Evolutionary conservation across 2,797 vertebrate genomes (phyloP), one percentile per base, ranked within the genome.

Genomic region (Scolopax bukidnonensis): DNA sequence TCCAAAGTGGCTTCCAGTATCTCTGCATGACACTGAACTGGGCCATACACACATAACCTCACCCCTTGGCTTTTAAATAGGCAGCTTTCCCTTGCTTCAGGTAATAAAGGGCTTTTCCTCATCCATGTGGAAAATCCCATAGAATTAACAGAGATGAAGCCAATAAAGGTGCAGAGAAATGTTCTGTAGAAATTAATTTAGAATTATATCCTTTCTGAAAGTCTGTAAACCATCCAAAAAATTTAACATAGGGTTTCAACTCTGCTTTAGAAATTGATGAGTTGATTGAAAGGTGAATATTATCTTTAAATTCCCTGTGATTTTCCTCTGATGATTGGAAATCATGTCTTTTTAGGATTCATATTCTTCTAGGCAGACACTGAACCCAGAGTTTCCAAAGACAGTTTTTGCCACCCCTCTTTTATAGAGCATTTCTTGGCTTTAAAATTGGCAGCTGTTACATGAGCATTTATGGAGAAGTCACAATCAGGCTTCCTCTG

Each of bases 391-490:
- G 41, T 83, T 93, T 95, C 81, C 54, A 3, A 71, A 74, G 41
- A 56, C 21, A 68, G 12, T 14, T 92, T 89, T 92, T 91, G 83
- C 76, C 61, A 84, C 8, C 16, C 21, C 7, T 75, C 16, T 73
- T 78, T 78, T 50, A 81, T 8, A 47, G 38, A 48, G 14, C 45
- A 51, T 79, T 90, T 91, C 53, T 84, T 91, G 80, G 69, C 59
- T 92, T 93, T 90, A 87, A 83, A 78, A 61, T 60, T 78, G 57
- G 47, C 64, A 82, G 16, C 24, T 57, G 38, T 87, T 65, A 78
- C 48, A 36, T 63, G 47, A 94, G 15, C 36, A 16, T 65, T 93
- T 90, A 61, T 47, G 47, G 81, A 93, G 85, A 91, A 88, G 76
- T 94, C 73, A 90, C 78, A 69, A 17, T 86, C 53, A 77, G 64